These are phyloP conservation scores for Nematostella vectensis DNA, from an alignment of 92 coral and sea anemone species.

Conservation along the genomic window DNA sequence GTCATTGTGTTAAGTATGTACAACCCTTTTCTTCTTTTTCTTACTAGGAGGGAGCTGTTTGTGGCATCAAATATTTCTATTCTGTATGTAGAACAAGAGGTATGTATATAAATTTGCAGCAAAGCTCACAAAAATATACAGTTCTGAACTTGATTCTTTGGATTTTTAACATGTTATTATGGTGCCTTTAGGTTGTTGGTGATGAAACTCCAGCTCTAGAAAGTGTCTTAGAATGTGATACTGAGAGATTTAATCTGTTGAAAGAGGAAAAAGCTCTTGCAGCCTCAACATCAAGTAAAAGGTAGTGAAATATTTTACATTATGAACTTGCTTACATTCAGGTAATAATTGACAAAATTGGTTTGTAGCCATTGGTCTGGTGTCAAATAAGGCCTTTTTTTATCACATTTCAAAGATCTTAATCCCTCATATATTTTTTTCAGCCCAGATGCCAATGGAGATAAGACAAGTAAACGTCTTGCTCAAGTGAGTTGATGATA, in stretches of 20 bases:
- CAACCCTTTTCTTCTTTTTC: conserved; percentile 3
- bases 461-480: too few species aligned
- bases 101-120: conserved; percentile 2
- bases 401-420: too few species aligned
- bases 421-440: too few species aligned
- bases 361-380: too few species aligned
- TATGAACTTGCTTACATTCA: too few species aligned
- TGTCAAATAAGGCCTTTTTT: too few species aligned
- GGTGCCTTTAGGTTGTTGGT: conserved; percentile 60
- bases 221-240: conserved; percentile 85
- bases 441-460: too few species aligned
- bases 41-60: conserved; percentile 63
- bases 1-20: background rate
- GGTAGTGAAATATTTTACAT: too few species aligned
- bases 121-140: background rate
- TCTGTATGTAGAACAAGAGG: conserved; percentile 81
- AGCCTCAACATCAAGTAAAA: conserved; percentile 25
- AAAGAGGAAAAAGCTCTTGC: conserved; percentile 56
- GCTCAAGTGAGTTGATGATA: too few species aligned
- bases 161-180: too few species aligned
- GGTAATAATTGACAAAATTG: too few species aligned
- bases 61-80: conserved; percentile 75
- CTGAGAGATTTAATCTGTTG: conserved; percentile 47
- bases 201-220: conserved; percentile 68
- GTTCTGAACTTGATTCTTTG: background rate